These are phyloP conservation scores for Zalophus californianus DNA, from an alignment of 2,797 vertebrate genomes.

Conservation along the genomic window DNA sequence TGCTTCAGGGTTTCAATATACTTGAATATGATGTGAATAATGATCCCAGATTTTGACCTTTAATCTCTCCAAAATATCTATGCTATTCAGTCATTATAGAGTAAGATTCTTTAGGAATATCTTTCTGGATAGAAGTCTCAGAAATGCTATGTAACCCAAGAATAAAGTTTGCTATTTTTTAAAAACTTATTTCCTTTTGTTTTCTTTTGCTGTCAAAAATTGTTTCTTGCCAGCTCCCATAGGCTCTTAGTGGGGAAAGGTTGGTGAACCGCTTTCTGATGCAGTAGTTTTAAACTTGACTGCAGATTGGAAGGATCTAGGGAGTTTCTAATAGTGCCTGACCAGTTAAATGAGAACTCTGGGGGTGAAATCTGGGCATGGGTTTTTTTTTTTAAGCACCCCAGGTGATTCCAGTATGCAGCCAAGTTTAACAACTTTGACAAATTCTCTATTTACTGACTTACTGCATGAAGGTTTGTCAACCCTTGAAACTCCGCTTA, in stretches of 20 bases:
- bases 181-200: background rate
- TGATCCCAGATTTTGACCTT: background rate
- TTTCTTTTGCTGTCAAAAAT: conserved; percentile 20
- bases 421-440: background rate
- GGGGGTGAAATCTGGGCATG: background rate
- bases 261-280: background rate
- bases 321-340: background rate
- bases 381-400: background rate
- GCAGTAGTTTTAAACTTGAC: background rate
- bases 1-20: background rate
- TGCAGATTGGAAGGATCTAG: background rate
- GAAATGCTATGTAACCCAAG: background rate
- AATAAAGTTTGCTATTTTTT: background rate
- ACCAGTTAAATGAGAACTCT: background rate
- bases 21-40: background rate
- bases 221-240: background rate
- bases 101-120: background rate
- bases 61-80: background rate
- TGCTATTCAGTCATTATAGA: background rate
- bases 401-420: background rate
- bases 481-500: background rate
- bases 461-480: background rate
- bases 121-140: background rate
- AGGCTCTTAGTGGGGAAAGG: background rate
- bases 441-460: background rate